These are phyloP conservation scores for Astatoreochromis straeleni DNA, from an alignment of 2,113 vertebrate species.

Conservation along the genomic window DNA sequence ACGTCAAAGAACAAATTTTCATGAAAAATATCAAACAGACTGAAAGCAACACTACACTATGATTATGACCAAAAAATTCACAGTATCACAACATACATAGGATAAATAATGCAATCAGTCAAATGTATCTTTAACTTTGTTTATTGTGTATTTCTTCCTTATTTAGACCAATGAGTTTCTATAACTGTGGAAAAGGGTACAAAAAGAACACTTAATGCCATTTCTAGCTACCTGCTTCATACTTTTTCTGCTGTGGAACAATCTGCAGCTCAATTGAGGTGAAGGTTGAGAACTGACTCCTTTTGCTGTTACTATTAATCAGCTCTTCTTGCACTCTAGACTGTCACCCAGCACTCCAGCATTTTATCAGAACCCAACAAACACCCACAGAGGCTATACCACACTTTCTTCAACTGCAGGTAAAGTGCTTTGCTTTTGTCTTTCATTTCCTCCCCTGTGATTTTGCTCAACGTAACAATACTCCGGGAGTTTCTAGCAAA, in stretches of 20 bases:
- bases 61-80: neutral
- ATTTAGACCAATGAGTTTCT: neutral
- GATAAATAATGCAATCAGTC: neutral
- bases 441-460: neutral
- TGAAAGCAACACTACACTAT: neutral
- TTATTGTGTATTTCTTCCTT: neutral
- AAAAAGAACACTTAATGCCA: neutral
- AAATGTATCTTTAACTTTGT: neutral
- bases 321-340: neutral
- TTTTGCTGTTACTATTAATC: neutral
- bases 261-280: neutral
- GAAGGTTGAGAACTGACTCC: neutral
- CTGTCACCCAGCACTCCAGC: neutral
- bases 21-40: neutral
- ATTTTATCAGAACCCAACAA: neutral
- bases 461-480: neutral
- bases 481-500: neutral
- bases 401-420: neutral
- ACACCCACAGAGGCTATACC: neutral
- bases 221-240: neutral
- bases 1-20: neutral
- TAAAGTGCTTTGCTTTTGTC: neutral
- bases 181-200: neutral
- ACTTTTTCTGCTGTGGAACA: neutral
- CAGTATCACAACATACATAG: neutral